These are phyloP conservation scores for Tethya wilhelma DNA, from an alignment of 37 sponge, comb jelly and placozoan species.

Conservation along the genomic window DNA sequence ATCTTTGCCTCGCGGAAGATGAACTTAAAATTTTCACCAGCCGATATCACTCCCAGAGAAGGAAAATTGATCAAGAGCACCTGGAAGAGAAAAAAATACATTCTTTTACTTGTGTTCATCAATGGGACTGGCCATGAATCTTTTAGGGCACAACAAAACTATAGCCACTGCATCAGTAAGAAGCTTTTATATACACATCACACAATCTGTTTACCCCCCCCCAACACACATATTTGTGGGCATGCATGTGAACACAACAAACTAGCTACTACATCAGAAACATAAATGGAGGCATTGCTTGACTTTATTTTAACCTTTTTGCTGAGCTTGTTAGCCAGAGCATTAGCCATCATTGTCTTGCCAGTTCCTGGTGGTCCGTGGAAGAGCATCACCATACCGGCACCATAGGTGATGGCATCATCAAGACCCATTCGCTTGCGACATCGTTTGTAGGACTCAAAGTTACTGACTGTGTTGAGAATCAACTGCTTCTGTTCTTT, in stretches of 20 bases:
- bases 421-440: conserved; percentile 80
- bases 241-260: too few relatives aligned
- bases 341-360: conserved; percentile 96
- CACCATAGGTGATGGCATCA: conserved; percentile 88
- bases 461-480: conserved; percentile 87
- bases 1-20: conserved; percentile 91
- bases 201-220: neutral
- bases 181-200: neutral
- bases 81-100: conserved; percentile 27
- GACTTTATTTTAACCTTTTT: too few relatives aligned
- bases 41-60: conserved; percentile 77
- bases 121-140: neutral
- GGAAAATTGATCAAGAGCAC: conserved; percentile 88
- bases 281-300: neutral
- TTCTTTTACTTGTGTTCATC: too few relatives aligned
- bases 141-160: neutral
- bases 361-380: conserved; percentile 89
- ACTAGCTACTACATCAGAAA: neutral
- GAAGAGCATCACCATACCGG: conserved; percentile 88
- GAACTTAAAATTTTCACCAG: conserved; percentile 92
- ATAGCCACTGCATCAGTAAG: neutral
- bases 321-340: conserved; percentile 82
- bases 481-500: conserved; percentile 86
- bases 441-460: conserved; percentile 78
- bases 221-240: neutral